Conservation (phyloP, 92 coral and sea anemone genomes). For the Porites divaricata region DNA sequence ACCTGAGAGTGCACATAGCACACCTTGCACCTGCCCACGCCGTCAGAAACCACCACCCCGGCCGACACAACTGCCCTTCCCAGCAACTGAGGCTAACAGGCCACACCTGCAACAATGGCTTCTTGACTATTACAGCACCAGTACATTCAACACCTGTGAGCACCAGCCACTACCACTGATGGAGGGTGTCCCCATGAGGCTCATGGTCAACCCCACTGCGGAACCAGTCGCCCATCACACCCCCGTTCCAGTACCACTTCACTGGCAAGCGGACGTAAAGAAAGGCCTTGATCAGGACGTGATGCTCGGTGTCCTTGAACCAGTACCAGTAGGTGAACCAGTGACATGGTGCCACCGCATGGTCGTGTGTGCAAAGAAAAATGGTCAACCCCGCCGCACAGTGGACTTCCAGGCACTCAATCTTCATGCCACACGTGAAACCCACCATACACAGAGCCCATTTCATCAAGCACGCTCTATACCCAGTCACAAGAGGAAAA, state of each 20-base stretch:
- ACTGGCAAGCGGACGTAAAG: slow-evolving; percentile 36
- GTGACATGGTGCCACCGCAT: slow-evolving; percentile 37
- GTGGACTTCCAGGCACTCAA: slow-evolving; percentile 27
- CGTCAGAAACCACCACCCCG: slow-evolving; percentile 52
- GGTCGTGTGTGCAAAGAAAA: slow-evolving; percentile 46
- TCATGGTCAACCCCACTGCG: slow-evolving; percentile 60
- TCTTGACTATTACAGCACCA: slow-evolving; percentile 55
- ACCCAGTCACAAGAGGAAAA: slow-evolving; percentile 34
- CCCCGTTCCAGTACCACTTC: slow-evolving; percentile 43
- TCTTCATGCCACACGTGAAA: slow-evolving; percentile 35
- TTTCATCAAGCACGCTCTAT: slow-evolving; percentile 26
- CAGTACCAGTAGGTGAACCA: slow-evolving; percentile 42
- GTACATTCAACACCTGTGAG: slow-evolving; percentile 76
- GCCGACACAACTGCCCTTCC: slow-evolving; percentile 46
- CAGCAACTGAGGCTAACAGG: slow-evolving; percentile 54
- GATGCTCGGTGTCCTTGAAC: slow-evolving; percentile 32
- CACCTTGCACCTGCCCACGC: slow-evolving; percentile 37
- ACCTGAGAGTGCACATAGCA: not conserved
- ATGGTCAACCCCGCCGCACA: slow-evolving; percentile 23
- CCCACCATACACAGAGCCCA: slow-evolving; percentile 41
- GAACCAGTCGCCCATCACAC: slow-evolving; percentile 75
- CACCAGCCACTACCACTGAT: slow-evolving; percentile 68
- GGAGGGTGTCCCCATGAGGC: slow-evolving; percentile 57
- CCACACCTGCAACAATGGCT: slow-evolving; percentile 61
- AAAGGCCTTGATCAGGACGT: slow-evolving; percentile 41